Base-by-base conservation (phyloP, 2,888 invertebrate genomes). In the Lasioglossum figueresi region DNA sequence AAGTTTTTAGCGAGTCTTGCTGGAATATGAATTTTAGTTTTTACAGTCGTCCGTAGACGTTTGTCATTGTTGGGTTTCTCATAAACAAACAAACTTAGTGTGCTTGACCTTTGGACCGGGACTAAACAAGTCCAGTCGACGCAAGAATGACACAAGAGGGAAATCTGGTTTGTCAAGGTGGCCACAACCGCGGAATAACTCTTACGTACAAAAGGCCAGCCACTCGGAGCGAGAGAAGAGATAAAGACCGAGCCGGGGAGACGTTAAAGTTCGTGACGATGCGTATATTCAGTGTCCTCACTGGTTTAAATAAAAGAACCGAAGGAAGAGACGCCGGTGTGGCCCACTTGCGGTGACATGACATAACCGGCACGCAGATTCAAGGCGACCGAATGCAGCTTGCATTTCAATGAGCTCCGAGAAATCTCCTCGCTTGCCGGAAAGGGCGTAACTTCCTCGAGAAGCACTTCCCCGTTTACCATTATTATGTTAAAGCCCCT, bases 331-430 rank as follows among this genome's bases (percentile, higher is more conserved):
- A 74, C 73, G 70, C 52, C 52, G 52, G 84, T 79, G 84, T 91
- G 91, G 91, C 88, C 92, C 90, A 92, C 90, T 91, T 92, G 79
- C 83, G 75, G 84, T 74, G 74, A 86, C 87, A 85, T 92, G 92
- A 93, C 90, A 91, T 90, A 92, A 93, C 85, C 84, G 85, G 77
- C 79, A 79, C 83, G 74, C 77, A 56, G 73, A 72, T 71, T 74
- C 83, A 77, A 84, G 70, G 76, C 76, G 72, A 73, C 79, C 82
- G 76, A 82, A 84, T 79, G 85, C 82, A 79, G 75, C 63, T 76
- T 83, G 88, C 82, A 86, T 91, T 76, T 73, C 45, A 88, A 91
- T 59, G 56, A 84, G 79, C 73, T 19, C 34, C 52, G 40, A 43
- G 63, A 73, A 68, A 73, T 85, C 72, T 78, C 66, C 40, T 68